phyloP scores from a whole-genome alignment of 2,888 invertebrate genomes.

The Amiota communis region DNA sequence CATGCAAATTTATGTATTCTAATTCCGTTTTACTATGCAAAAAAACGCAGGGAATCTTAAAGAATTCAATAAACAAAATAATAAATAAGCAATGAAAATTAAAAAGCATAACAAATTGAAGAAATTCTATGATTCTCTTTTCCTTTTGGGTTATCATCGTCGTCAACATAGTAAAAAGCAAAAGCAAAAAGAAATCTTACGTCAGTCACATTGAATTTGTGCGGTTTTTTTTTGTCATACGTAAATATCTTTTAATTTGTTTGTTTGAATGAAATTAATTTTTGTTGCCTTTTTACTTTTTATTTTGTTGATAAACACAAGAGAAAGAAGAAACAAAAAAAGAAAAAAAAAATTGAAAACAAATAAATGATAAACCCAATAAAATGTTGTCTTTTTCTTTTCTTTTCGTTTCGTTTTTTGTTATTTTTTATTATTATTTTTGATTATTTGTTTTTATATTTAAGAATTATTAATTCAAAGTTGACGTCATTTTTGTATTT shows the following conservation, averaged over 20 bases:
- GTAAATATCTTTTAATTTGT: constrained; percentile 41
- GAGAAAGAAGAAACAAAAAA: too few relatives aligned
- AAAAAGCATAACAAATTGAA: too few relatives aligned
- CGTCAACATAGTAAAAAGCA: not conserved
- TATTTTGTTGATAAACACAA: constrained; percentile 1
- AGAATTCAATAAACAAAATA: not conserved
- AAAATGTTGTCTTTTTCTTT: constrained; percentile 6
- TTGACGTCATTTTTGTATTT: constrained; percentile 56
- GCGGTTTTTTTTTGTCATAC: constrained; percentile 49
- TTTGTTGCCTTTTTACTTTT: constrained; percentile 33
- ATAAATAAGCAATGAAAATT: not conserved
- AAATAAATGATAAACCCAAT: not conserved
- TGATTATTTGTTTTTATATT: constrained; percentile 21
- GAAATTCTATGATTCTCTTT: not conserved
- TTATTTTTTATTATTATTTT: constrained; percentile 37
- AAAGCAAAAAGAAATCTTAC: constrained; percentile 48
- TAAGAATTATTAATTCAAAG: constrained; percentile 11
- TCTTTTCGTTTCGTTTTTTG: not conserved
- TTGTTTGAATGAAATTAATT: constrained; percentile 38
- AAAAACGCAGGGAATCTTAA: not conserved
- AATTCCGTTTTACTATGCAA: too few relatives aligned
- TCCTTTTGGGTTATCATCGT: not conserved
- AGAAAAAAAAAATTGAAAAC: not conserved
- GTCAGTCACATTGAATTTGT: constrained; percentile 49
- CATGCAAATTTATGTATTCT: not conserved